Evolutionary conservation across 2,797 vertebrate genomes (phyloP).

Genomic region (Amazona finschi): DNA sequence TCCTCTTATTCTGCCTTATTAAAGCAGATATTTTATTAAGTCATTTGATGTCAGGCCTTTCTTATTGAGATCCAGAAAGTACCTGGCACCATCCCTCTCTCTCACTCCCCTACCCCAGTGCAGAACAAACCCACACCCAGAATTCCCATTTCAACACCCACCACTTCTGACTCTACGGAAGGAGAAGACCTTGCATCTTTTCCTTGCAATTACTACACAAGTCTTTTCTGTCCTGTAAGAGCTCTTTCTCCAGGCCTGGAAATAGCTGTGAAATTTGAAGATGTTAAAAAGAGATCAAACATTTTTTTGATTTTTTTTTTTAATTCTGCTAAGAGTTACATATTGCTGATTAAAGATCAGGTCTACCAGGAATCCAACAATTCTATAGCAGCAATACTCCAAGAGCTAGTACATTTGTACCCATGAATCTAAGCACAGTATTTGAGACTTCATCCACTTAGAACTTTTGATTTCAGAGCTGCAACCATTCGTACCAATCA

Average conservation of each 20-base stretch:
- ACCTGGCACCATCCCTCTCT: not conserved
- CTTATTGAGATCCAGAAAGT: not conserved
- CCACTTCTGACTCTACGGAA: not conserved
- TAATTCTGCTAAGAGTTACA: not conserved
- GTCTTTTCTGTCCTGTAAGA: not conserved
- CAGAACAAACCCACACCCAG: not conserved
- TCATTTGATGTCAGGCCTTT: not conserved
- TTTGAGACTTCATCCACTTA: not conserved
- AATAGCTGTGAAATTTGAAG: not conserved
- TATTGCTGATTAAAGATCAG: not conserved
- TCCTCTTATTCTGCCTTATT: not conserved
- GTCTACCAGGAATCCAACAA: not conserved
- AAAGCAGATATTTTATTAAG: not conserved
- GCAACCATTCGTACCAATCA: not conserved
- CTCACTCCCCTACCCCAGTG: not conserved
- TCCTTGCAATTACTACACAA: not conserved
- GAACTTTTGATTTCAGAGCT: not conserved
- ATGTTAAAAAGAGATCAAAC: not conserved
- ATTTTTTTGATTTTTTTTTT: not conserved
- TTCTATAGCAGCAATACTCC: not conserved
- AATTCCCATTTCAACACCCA: not conserved
- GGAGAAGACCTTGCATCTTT: not conserved
- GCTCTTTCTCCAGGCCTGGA: not conserved
- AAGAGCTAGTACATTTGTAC: not conserved
- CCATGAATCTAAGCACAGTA: not conserved